These are phyloP conservation scores for Merops nubicus DNA, from an alignment of 2,113 vertebrate genomes.

Conservation along the genomic window DNA sequence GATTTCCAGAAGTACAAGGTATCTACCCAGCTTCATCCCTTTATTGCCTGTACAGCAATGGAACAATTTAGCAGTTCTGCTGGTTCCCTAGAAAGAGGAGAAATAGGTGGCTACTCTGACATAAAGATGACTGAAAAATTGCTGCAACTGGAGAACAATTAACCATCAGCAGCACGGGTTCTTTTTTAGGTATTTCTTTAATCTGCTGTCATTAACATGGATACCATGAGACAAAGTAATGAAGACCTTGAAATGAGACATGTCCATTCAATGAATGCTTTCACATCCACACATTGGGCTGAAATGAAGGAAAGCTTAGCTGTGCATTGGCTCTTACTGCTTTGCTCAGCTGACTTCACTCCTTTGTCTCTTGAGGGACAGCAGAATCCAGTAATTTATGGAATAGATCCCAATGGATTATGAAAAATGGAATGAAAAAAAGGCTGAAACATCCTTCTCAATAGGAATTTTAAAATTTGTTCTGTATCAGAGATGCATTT, in stretches of 20 bases:
- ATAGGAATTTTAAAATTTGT: background rate
- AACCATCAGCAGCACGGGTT: background rate
- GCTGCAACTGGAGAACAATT: background rate
- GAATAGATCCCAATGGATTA: accelerated
- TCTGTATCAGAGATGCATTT: background rate
- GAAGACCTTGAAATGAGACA: background rate
- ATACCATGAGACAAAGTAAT: accelerated
- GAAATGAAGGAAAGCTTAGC: background rate
- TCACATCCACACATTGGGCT: accelerated
- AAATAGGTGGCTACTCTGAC: background rate
- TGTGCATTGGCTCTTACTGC: too few species aligned
- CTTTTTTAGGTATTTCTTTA: background rate
- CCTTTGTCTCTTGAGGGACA: background rate
- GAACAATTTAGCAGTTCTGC: background rate
- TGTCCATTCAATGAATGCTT: accelerated
- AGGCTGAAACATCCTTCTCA: background rate
- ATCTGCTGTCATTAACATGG: accelerated
- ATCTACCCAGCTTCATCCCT: background rate
- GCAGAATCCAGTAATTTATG: background rate
- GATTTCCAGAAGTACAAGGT: background rate
- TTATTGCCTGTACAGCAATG: background rate
- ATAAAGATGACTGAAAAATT: background rate
- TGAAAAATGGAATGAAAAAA: background rate
- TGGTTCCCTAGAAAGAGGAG: background rate
- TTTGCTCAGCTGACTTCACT: background rate